These are phyloP conservation scores for Blomia tropicalis DNA, from an alignment of 2,888 invertebrate genomes.

Conservation along the genomic window DNA sequence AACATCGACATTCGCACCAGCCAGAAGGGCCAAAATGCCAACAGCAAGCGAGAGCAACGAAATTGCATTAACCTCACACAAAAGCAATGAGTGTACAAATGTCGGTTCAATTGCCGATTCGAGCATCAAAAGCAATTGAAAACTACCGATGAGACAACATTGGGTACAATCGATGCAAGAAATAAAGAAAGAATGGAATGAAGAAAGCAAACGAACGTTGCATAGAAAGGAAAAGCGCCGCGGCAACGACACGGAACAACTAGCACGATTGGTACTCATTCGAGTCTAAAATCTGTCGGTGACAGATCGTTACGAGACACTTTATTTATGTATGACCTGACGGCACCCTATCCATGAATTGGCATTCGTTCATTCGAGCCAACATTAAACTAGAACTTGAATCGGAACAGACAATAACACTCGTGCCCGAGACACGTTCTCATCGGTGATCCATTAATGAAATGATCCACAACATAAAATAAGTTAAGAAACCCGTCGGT, in stretches of 20 bases:
- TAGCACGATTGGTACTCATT: not conserved
- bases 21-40: conserved; percentile 14
- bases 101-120: conserved; percentile 7
- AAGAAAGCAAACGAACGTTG: too few relatives aligned
- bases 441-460: too few relatives aligned
- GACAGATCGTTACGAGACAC: conserved; percentile 13
- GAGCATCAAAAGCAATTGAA: conserved; percentile 9
- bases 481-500: too few relatives aligned
- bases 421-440: conserved; percentile 5
- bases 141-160: conserved; percentile 1
- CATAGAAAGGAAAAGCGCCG: not conserved
- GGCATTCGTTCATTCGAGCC: conserved; percentile 10
- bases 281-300: not conserved
- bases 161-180: too few relatives aligned
- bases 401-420: too few relatives aligned
- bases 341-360: not conserved
- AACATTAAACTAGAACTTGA: not conserved
- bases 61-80: conserved; percentile 13
- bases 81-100: conserved; percentile 8
- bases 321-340: conserved; percentile 13
- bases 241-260: not conserved
- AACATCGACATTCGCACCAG: too few relatives aligned
- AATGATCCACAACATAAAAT: too few relatives aligned
- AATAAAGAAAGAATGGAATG: too few relatives aligned
- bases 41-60: conserved; percentile 1